Evolutionary conservation across 2,797 vertebrate genomes (phyloP), one percentile per base, ranked within the genome.

Genomic region (Austrolebias charrua): DNA sequence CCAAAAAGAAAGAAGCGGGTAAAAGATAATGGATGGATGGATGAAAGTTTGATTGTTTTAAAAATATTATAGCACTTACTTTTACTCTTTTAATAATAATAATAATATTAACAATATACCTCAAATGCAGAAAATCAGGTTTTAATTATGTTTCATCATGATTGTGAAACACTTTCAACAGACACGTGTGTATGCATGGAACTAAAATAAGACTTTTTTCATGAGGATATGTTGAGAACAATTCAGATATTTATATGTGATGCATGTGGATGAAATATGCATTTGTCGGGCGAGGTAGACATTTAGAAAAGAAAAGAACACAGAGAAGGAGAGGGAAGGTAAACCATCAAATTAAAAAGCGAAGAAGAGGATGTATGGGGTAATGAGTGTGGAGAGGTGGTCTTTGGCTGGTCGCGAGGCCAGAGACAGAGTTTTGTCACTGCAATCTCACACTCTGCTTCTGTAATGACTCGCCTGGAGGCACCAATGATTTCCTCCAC

Each of bases 391-490:
- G 71, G 71, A 74, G 75, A 18, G 64, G 79, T 74, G 82, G 64
- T 86, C 83, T 83, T 70, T 53, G 69, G 77, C 80, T 75, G 87
- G 63, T 93, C 87, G 71, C 12, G 88, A 81, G 80, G 93, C 93
- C 91, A 89, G 86, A 84, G 86, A 89, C 81, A 78, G 73, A 91
- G 69, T 82, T 75, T 86, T 92, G 92, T 90, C 83, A 75, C 86
- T 7, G 11, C 73, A 83, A 82, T 89, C 91, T 89, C 89, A 83
- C 92, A 86, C 86, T 89, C 88, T 63, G 82, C 91, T 91, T 92
- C 93, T 93, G 93, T 96, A 96, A 97, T 96, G 94, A 96, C 94
- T 92, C 91, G 92, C 94, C 94, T 94, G 84, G 82, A 95, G 95
- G 94, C 95, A 94, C 91, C 92, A 95, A 96, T 95, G 92, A 93